Evolutionary conservation across 2,797 vertebrate species (phyloP).

Genomic region (Centropyge bicolor): DNA sequence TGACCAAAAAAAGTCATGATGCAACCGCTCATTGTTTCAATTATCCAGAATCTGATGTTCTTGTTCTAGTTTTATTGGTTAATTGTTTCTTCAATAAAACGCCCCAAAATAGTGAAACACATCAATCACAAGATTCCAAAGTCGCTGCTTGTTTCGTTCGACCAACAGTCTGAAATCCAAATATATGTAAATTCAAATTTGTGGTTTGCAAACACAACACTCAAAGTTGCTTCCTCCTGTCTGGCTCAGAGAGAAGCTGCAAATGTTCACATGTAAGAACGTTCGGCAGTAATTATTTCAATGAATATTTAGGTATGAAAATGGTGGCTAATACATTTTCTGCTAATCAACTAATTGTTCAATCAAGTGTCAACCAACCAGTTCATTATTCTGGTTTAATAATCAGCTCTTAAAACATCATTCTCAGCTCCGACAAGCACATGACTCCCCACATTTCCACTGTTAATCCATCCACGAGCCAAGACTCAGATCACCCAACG

Average conservation of each 20-base stretch:
- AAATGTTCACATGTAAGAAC: neutral
- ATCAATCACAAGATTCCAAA: neutral
- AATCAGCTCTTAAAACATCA: neutral
- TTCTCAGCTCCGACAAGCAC: too few relatives aligned
- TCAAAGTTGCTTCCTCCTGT: too few relatives aligned
- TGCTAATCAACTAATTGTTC: too few relatives aligned
- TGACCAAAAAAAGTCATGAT: neutral
- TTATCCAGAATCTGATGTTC: neutral
- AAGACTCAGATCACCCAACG: neutral
- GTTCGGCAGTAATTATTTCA: neutral
- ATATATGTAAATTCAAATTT: neutral
- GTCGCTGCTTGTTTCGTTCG: neutral
- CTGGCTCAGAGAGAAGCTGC: neutral
- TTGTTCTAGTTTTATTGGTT: neutral
- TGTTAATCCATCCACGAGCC: slow-evolving; percentile 19
- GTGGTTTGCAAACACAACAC: too few relatives aligned
- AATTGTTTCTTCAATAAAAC: neutral
- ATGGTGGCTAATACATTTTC: too few relatives aligned
- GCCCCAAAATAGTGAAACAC: neutral
- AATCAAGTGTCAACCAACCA: too few relatives aligned
- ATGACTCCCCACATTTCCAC: neutral
- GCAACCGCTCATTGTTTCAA: neutral
- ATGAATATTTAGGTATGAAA: too few relatives aligned
- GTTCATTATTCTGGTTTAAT: too few relatives aligned
- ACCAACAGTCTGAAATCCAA: neutral